Evolutionary conservation across 2,797 vertebrate species (phyloP), one percentile per base, ranked within the genome.

Genomic region (Artibeus jamaicensis): DNA sequence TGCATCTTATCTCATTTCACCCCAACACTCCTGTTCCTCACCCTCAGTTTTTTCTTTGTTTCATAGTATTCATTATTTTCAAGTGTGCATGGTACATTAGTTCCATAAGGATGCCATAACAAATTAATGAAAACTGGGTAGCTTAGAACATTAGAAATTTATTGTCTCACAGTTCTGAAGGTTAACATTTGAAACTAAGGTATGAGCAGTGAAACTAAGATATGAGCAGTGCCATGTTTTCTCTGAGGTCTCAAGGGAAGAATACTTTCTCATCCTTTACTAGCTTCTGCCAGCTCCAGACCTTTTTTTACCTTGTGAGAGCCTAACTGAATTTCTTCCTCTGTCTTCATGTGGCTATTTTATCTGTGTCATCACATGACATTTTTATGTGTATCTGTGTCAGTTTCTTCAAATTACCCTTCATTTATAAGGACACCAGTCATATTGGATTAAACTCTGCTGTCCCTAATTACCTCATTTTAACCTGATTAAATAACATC

Each of bases 11-110:
- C 8, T 59, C 26, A 2, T 6, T 83, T 77, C 2, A 57, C 22
- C 6, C 1, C 2, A 67, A 6, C 0, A 2, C 0, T 4, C 3
- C 21, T 44, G 11, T 42, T 50, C 24, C 26, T 78, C 16, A 12
- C 87, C 24, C 2, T 78, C 2, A 50, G 19, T 24, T 55, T 85
- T 68, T 77, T 19, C 3, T 94, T 65, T 48, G 1, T 68, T 74
- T 83, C 6, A 6, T 32, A 22, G 4, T 19, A 37, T 55, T 39
- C 79, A 53, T 37, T 5, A 70, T 48, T 44, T 74, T 46, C 22
- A 86, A 37, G 3, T 14, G 32, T 59, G 0, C 21, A 46, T 16
- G 3, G 2, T n/a, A 0, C 24, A 34, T 76, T 37, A 59, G 2
- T 44, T 90, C 5, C 24, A 7, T n/a, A 32, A 29, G 9, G 22